These are phyloP conservation scores for Heliconius aoede DNA, from an alignment of 2,888 invertebrate species.

Conservation along the genomic window DNA sequence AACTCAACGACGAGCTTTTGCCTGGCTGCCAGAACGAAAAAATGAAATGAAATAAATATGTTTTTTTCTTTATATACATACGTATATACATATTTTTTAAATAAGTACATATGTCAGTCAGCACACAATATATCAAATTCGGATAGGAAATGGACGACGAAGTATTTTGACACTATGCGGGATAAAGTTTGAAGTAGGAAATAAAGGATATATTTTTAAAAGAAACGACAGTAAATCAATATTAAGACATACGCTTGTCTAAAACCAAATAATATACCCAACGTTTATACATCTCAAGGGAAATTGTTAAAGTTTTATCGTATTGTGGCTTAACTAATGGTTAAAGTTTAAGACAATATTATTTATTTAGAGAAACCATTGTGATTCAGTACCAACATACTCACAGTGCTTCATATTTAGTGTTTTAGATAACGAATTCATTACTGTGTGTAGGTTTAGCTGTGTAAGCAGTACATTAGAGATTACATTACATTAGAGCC, in stretches of 20 bases:
- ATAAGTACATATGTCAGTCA: too few species aligned
- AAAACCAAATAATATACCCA: not conserved
- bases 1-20: too few species aligned
- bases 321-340: slow-evolving; percentile 8
- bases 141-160: not conserved
- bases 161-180: not conserved
- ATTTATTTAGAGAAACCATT: not conserved
- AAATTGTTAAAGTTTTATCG: slow-evolving; percentile 18
- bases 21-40: too few species aligned
- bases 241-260: not conserved
- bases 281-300: slow-evolving; percentile 14
- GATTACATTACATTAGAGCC: too few species aligned
- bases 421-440: too few species aligned
- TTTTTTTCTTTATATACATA: too few species aligned
- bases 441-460: too few species aligned
- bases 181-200: not conserved
- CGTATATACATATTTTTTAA: too few species aligned
- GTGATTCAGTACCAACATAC: not conserved
- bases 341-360: not conserved
- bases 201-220: not conserved
- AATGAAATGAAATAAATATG: too few species aligned
- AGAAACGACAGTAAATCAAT: not conserved
- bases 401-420: not conserved
- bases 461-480: too few species aligned
- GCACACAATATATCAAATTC: not conserved